Evolutionary conservation across 92 coral and sea anemone species (phyloP).

Genomic region (Muricea muricata): DNA sequence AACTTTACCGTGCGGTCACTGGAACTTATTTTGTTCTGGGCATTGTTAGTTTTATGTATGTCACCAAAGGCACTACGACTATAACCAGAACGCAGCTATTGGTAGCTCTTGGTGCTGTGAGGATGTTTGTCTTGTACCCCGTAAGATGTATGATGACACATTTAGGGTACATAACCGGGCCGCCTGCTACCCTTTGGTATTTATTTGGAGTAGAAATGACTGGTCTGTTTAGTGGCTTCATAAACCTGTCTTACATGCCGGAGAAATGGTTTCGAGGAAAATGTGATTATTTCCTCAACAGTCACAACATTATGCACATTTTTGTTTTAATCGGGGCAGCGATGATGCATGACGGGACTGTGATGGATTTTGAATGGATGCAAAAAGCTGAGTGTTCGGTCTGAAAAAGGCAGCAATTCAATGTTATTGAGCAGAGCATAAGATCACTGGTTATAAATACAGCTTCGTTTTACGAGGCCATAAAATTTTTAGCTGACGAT

Average conservation of each 20-base stretch:
- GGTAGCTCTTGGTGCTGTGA: slow-evolving; percentile 70
- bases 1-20: background rate
- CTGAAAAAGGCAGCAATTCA: too few species aligned
- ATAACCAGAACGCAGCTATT: slow-evolving; percentile 71
- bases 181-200: slow-evolving; percentile 59
- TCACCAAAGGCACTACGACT: slow-evolving; percentile 68
- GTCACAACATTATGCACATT: slow-evolving; percentile 94
- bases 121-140: slow-evolving; percentile 62
- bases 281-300: slow-evolving; percentile 79
- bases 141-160: slow-evolving; percentile 65
- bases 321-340: slow-evolving; percentile 64
- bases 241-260: slow-evolving; percentile 81
- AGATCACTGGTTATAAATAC: too few species aligned
- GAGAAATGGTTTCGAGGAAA: slow-evolving; percentile 83
- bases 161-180: slow-evolving; percentile 67
- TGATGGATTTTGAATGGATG: slow-evolving; percentile 86
- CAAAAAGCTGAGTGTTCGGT: background rate
- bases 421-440: too few species aligned
- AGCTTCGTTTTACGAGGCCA: too few species aligned
- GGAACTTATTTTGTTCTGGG: slow-evolving; percentile 59
- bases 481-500: too few species aligned
- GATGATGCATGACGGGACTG: slow-evolving; percentile 74
- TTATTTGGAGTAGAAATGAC: slow-evolving; percentile 75
- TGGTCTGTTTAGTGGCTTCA: slow-evolving; percentile 77
- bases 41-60: slow-evolving; percentile 56